Evolutionary conservation across 2,888 invertebrate genomes (phyloP).

Genomic region (Andrena hattorfiana): DNA sequence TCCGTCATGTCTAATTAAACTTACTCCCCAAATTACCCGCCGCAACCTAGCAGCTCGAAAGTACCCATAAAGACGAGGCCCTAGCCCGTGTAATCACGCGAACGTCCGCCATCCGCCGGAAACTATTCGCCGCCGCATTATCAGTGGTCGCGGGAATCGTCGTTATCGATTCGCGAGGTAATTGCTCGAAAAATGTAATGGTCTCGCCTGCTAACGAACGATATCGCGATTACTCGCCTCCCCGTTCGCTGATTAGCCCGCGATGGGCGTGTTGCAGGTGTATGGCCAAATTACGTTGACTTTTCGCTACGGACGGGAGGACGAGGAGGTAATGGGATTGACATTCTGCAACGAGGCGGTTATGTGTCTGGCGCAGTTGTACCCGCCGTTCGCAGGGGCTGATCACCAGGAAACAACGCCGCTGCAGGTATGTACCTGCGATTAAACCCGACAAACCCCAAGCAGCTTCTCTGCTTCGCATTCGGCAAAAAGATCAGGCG

Average conservation of each 20-base stretch:
- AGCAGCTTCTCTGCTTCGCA: not conserved
- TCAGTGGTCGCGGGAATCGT: not conserved
- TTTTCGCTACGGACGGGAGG: conserved; percentile 98
- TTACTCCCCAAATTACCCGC: not conserved
- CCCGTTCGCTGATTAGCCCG: conserved; percentile 28
- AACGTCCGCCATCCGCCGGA: not conserved
- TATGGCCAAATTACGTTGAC: conserved; percentile 95
- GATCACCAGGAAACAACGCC: conserved; percentile 88
- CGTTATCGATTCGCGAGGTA: not conserved
- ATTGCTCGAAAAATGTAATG: conserved; percentile 14
- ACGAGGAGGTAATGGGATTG: conserved; percentile 98
- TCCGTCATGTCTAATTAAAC: conserved; percentile 21
- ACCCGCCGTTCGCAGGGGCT: conserved; percentile 88
- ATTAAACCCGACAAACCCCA: not conserved
- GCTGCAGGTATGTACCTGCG: conserved; percentile 88
- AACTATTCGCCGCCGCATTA: not conserved
- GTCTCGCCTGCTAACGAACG: conserved; percentile 12
- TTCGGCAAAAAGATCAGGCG: not conserved
- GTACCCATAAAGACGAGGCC: not conserved
- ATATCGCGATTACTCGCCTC: not conserved
- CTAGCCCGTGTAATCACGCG: not conserved
- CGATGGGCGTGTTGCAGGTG: conserved; percentile 84
- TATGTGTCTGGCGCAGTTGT: conserved; percentile 95
- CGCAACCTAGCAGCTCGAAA: not conserved
- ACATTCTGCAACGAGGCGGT: conserved; percentile 99